These are phyloP conservation scores for Drosophila grimshawi DNA, from an alignment of 1,140 invertebrate species.

Conservation along the genomic window DNA sequence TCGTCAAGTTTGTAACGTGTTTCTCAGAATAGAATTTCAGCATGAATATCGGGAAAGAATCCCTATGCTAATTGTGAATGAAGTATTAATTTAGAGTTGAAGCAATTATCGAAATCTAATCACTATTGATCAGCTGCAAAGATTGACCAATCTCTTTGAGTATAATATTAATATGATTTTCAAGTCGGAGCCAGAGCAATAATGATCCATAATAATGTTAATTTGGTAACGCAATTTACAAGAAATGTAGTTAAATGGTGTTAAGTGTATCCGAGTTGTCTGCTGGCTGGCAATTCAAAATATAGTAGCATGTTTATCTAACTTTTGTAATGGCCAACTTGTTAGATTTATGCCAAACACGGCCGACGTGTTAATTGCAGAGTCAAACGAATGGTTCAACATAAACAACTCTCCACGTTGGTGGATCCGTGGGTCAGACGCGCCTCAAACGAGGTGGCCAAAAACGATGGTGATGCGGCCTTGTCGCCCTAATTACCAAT, in stretches of 20 bases:
- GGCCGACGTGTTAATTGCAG: constrained; percentile 43
- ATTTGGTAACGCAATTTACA: no score
- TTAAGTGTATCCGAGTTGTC: not conserved
- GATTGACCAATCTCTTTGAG: no score
- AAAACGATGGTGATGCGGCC: constrained; percentile 10
- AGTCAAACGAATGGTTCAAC: constrained; percentile 26
- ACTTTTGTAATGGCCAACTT: constrained; percentile 22
- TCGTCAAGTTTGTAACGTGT: no score
- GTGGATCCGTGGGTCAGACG: constrained; percentile 1
- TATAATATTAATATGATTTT: no score
- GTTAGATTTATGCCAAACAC: constrained; percentile 32
- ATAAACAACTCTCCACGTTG: constrained; percentile 29
- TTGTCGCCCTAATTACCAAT: constrained; percentile 50
- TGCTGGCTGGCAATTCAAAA: not conserved
- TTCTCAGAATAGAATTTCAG: no score
- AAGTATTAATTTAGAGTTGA: no score
- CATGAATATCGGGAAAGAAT: no score
- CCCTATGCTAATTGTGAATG: no score
- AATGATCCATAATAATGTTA: no score
- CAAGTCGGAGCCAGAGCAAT: no score
- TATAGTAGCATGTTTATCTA: constrained; percentile 8
- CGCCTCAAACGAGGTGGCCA: not conserved
- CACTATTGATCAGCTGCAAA: no score
- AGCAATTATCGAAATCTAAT: no score
- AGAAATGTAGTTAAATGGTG: not conserved